Conservation (phyloP, 30 jellyfish, hydroid and myxozoan genomes). For the Chrysaora quinquecirrha region DNA sequence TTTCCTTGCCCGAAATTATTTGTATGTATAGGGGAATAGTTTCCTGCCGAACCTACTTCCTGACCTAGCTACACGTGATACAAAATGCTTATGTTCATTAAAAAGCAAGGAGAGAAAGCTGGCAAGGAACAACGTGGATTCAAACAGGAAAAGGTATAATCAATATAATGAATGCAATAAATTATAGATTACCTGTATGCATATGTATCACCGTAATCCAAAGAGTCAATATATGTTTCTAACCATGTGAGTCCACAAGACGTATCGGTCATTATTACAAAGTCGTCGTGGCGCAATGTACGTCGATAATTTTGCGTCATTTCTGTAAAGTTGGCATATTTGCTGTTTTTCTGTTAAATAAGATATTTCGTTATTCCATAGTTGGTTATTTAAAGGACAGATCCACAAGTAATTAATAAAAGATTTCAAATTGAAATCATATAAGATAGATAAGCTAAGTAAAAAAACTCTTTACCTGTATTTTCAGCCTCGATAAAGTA, state of each 20-base stretch:
- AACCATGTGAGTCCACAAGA: slow-evolving; percentile 79
- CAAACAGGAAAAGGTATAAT: neutral
- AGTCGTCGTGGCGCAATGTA: slow-evolving; percentile 90
- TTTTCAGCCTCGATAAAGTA: too few species aligned
- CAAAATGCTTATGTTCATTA: neutral
- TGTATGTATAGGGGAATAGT: too few species aligned
- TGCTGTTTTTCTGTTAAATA: slow-evolving; percentile 76
- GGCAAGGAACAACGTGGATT: neutral
- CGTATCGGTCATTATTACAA: slow-evolving; percentile 89
- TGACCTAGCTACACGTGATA: too few species aligned
- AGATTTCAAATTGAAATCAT: too few species aligned
- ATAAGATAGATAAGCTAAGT: too few species aligned
- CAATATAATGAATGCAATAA: too few species aligned
- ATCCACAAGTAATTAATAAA: too few species aligned
- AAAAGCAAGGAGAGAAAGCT: neutral
- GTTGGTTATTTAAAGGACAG: too few species aligned
- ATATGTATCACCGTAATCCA: slow-evolving; percentile 75
- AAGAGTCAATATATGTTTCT: slow-evolving; percentile 83
- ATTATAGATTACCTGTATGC: slow-evolving; percentile 73
- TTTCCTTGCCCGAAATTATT: too few species aligned
- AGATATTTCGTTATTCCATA: neutral
- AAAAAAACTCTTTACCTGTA: too few species aligned
- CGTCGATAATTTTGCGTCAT: slow-evolving; percentile 71
- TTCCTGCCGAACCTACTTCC: too few species aligned
- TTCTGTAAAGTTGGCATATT: slow-evolving; percentile 81